Evolutionary conservation across 2,113 vertebrate species (phyloP).

Genomic region (Orthochromis malagaraziensis): DNA sequence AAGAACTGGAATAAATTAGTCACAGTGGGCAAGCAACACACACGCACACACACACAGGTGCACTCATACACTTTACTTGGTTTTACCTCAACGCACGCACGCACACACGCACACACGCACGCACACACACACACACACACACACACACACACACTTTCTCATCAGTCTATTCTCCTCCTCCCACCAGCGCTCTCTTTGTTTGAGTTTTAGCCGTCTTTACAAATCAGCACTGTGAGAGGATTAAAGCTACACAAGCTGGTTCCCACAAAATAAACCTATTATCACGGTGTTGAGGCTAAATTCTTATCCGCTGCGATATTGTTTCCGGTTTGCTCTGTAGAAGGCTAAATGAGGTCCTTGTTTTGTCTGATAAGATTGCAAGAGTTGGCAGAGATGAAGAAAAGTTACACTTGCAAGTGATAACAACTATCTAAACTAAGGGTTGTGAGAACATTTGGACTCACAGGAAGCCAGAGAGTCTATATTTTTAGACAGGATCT

Average conservation of each 20-base stretch:
- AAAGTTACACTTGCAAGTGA: neutral
- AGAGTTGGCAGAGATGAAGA: neutral
- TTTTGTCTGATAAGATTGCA: constrained; percentile 19
- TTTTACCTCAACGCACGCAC: neutral
- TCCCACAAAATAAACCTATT: constrained; percentile 43
- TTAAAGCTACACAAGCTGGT: constrained; percentile 48
- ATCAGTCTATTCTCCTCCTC: constrained; percentile 16
- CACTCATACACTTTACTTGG: neutral
- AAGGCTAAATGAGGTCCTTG: constrained; percentile 16
- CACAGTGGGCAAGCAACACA: neutral
- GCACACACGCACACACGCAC: neutral
- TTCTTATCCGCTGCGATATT: constrained; percentile 21
- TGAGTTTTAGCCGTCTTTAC: constrained; percentile 42
- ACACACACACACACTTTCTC: neutral
- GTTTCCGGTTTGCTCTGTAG: neutral
- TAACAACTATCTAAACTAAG: neutral
- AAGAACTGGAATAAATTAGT: constrained; percentile 42
- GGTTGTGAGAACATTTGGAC: neutral
- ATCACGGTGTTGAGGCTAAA: constrained; percentile 36
- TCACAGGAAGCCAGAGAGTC: neutral
- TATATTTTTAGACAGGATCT: constrained; percentile 25
- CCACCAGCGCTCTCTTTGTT: constrained; percentile 35
- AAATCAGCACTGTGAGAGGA: constrained; percentile 46
- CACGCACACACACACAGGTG: neutral
- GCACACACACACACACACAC: neutral